These are phyloP conservation scores for Amazona vittata DNA, from an alignment of 2,113 vertebrate genomes.

Conservation along the genomic window DNA sequence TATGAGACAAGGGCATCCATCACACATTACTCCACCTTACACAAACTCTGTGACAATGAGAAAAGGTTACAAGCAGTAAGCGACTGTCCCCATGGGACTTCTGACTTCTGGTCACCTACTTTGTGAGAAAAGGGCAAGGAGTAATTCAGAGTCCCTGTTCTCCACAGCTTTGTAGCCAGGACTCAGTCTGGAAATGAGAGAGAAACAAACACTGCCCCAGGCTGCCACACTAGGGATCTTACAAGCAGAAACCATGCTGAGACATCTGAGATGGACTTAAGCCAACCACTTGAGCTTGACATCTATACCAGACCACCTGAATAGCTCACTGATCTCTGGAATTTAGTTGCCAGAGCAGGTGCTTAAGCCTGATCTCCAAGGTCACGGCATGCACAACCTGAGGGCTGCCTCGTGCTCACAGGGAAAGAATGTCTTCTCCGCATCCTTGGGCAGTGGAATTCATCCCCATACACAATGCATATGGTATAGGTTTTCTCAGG, in stretches of 20 bases:
- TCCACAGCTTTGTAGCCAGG: neutral
- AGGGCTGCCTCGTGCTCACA: neutral
- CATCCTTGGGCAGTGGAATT: neutral
- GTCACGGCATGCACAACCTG: fast-evolving
- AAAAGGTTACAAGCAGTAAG: neutral
- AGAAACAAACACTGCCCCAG: neutral
- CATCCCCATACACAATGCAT: neutral
- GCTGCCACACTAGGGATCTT: neutral
- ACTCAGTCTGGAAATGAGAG: neutral
- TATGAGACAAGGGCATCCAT: neutral
- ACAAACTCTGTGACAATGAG: neutral
- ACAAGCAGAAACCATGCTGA: neutral
- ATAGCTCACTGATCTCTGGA: neutral
- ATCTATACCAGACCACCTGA: neutral
- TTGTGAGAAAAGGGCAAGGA: neutral
- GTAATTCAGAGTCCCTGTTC: neutral
- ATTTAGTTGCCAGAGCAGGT: neutral
- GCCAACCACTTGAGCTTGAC: neutral
- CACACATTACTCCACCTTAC: neutral
- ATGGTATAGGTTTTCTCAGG: neutral
- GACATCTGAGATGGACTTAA: neutral
- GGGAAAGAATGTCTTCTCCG: neutral
- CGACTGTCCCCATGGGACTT: neutral
- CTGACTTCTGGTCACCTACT: neutral
- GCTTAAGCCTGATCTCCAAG: neutral